These are phyloP conservation scores for Hippasteria phrygiana DNA, from an alignment of 53 echinoderm and acorn worm species.

Conservation along the genomic window DNA sequence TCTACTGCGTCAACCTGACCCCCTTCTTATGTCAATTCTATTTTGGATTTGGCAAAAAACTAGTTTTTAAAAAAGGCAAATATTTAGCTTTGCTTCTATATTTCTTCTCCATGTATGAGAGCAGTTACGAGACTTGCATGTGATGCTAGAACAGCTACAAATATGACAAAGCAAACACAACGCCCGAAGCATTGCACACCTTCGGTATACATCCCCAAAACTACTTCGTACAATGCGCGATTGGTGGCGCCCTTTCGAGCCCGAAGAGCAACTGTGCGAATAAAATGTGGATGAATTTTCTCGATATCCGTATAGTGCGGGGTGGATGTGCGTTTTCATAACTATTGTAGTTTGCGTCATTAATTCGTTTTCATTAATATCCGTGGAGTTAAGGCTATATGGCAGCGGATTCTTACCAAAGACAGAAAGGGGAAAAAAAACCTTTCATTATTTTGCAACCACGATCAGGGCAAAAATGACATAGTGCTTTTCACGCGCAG, in stretches of 20 bases:
- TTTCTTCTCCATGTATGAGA: too few relatives aligned
- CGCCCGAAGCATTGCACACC: too few relatives aligned
- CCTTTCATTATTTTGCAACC: background rate
- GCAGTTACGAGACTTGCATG: too few relatives aligned
- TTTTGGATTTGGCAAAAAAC: too few relatives aligned
- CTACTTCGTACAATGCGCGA: background rate
- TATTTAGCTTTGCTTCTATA: too few relatives aligned
- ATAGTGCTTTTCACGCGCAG: conserved; percentile 3
- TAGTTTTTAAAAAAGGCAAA: too few relatives aligned
- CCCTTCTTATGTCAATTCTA: too few relatives aligned
- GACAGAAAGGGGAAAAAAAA: background rate
- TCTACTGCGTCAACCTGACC: too few relatives aligned
- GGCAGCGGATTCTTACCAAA: background rate
- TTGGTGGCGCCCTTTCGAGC: conserved; percentile 40
- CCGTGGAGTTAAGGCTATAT: background rate
- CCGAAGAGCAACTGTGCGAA: background rate
- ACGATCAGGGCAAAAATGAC: background rate
- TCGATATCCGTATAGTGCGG: background rate
- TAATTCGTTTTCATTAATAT: background rate
- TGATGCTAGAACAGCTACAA: too few relatives aligned
- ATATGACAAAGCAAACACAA: too few relatives aligned
- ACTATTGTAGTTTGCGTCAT: background rate
- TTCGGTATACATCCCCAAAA: too few relatives aligned
- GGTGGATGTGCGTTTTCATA: background rate
- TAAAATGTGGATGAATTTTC: background rate